These are phyloP conservation scores for Anguilla obscura DNA, from an alignment of 2,797 vertebrate genomes.

Conservation along the genomic window DNA sequence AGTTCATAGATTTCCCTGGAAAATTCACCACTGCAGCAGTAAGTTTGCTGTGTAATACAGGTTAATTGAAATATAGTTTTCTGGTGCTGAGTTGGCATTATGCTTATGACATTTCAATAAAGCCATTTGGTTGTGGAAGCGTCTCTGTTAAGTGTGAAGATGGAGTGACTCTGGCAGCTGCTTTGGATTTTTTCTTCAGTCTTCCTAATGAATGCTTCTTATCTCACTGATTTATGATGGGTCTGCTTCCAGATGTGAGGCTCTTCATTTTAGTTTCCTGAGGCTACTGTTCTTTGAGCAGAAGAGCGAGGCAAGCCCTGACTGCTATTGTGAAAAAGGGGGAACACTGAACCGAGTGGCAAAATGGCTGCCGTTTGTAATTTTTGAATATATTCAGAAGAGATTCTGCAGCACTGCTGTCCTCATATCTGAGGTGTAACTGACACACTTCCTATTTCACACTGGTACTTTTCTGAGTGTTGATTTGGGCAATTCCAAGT, in stretches of 20 bases:
- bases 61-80: not conserved
- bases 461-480: not conserved
- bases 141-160: not conserved
- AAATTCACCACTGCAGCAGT: not conserved
- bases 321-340: not conserved
- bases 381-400: not conserved
- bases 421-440: not conserved
- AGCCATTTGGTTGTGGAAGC: not conserved
- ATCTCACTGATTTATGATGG: slow-evolving; percentile 14
- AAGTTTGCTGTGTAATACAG: not conserved
- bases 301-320: not conserved
- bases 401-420: not conserved
- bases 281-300: slow-evolving; percentile 9
- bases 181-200: not conserved
- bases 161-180: not conserved
- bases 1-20: not conserved
- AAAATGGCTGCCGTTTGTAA: not conserved
- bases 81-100: not conserved
- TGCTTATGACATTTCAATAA: not conserved
- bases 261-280: slow-evolving; percentile 14
- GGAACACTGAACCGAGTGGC: not conserved
- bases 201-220: not conserved
- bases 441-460: not conserved
- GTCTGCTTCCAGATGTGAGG: not conserved
- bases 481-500: not conserved